A percentile compares a stretch with the other conserved stretches of the same genome.
These are phyloP conservation scores for Phyllostomus hastatus DNA, from an alignment of 2,113 vertebrate genomes.

Conservation along the genomic window DNA sequence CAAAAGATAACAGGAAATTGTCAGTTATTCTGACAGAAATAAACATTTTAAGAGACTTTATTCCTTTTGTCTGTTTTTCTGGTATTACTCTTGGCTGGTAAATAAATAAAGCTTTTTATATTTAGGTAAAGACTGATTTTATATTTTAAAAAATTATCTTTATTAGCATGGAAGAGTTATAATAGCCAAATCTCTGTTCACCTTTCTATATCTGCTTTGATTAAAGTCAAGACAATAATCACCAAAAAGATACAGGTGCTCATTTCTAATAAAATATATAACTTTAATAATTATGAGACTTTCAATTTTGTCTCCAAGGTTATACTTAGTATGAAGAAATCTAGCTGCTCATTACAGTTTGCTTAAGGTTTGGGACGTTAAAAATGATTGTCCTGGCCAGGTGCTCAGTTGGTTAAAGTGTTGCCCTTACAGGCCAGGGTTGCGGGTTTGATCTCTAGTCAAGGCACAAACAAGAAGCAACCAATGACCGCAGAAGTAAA, in stretches of 20 bases:
- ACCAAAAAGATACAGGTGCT: neutral
- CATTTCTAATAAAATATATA: slow-evolving; percentile 29
- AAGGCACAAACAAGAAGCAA: neutral
- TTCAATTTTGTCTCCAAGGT: neutral
- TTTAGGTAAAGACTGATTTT: neutral
- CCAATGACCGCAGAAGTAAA: neutral
- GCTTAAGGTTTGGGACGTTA: neutral
- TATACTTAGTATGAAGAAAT: neutral
- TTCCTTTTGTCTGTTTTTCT: slow-evolving; percentile 60
- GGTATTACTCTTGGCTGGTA: slow-evolving; percentile 47
- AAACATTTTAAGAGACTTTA: slow-evolving; percentile 76
- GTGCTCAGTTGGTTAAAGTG: neutral
- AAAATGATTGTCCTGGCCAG: neutral
- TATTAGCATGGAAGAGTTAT: slow-evolving; percentile 3
- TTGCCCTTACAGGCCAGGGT: neutral
- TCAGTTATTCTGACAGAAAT: slow-evolving; percentile 74
- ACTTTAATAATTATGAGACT: neutral
- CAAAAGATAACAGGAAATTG: slow-evolving; percentile 62
- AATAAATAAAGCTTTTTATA: slow-evolving; percentile 48
- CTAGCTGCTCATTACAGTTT: neutral
- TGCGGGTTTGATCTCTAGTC: neutral
- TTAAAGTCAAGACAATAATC: neutral
- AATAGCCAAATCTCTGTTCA: neutral
- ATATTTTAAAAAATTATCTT: neutral
- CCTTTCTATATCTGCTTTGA: neutral